Percentiles rank a stretch among this genome's conserved stretches.
These are phyloP conservation scores for Dendropsophus ebraccatus DNA, from an alignment of 2,113 vertebrate genomes.

Conservation along the genomic window DNA sequence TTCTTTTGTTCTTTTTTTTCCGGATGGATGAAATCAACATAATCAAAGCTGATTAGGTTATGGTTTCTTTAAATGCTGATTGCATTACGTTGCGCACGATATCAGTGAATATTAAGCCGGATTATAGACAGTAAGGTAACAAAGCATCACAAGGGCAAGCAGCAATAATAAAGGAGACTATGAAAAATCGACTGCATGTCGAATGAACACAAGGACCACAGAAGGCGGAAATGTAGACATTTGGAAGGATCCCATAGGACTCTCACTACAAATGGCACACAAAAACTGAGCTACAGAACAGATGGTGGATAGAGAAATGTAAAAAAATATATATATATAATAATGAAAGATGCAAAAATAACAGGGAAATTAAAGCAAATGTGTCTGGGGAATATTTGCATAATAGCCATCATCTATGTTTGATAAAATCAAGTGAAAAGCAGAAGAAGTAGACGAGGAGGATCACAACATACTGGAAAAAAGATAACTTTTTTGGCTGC, in stretches of 20 bases:
- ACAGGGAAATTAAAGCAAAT: slow-evolving; percentile 2
- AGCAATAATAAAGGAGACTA: neutral
- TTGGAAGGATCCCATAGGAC: slow-evolving; percentile 56
- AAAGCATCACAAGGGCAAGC: slow-evolving; percentile 48
- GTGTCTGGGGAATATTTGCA: slow-evolving; percentile 38
- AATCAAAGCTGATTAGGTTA: slow-evolving; percentile 55
- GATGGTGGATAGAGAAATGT: slow-evolving; percentile 48
- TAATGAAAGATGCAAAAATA: slow-evolving; percentile 12
- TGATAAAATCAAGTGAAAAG: neutral
- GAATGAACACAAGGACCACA: slow-evolving; percentile 44
- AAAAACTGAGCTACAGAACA: slow-evolving; percentile 48
- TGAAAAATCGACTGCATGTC: slow-evolving; percentile 15
- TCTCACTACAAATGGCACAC: slow-evolving; percentile 51
- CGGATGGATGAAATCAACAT: slow-evolving; percentile 43
- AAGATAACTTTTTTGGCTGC: neutral
- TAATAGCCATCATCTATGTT: slow-evolving; percentile 33
- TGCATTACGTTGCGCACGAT: slow-evolving; percentile 29
- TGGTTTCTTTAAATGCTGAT: slow-evolving; percentile 49
- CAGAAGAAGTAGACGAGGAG: neutral
- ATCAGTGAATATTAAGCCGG: slow-evolving; percentile 1
- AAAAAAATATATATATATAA: neutral
- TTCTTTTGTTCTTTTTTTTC: neutral
- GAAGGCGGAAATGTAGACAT: slow-evolving; percentile 50
- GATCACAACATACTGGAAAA: neutral
- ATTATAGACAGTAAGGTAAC: slow-evolving; percentile 22